phyloP scores from a whole-genome alignment of 2,888 invertebrate genomes.

The Lydus trimaculatus region DNA sequence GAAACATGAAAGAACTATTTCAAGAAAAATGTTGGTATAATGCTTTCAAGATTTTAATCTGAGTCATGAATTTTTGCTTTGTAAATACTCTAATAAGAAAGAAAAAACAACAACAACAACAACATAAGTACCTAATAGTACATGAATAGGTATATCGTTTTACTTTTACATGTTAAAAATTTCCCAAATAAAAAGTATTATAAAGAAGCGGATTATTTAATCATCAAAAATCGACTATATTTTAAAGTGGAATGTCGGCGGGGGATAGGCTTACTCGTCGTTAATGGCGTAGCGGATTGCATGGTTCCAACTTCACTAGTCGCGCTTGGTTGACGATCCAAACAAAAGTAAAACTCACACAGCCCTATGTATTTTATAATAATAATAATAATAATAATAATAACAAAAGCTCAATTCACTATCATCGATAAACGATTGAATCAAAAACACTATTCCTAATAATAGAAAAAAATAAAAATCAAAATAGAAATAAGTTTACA shows the following conservation, averaged over 20 bases:
- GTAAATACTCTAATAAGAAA: neutral
- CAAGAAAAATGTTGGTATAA: neutral
- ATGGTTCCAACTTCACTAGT: constrained; percentile 50
- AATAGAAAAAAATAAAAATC: neutral
- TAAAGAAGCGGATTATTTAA: neutral
- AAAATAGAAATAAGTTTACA: neutral
- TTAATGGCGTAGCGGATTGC: constrained; percentile 43
- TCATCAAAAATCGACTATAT: constrained; percentile 28
- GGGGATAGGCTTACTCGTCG: constrained; percentile 45
- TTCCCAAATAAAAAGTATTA: neutral
- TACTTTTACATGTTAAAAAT: neutral
- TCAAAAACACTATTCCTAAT: neutral
- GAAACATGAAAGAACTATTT: neutral
- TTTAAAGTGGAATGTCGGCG: constrained; percentile 41
- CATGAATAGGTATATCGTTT: neutral
- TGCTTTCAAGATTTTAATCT: neutral
- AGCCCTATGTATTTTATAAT: constrained; percentile 23
- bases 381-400: neutral
- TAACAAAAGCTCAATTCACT: constrained; percentile 16
- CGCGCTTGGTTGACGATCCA: constrained; percentile 53
- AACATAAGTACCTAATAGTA: neutral
- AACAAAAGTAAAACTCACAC: constrained; percentile 47
- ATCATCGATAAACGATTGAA: constrained; percentile 19
- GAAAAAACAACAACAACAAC: too few relatives aligned
- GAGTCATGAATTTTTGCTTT: neutral